Evolutionary conservation across 2,113 vertebrate species (phyloP).

Genomic region (Phaethon lepturus): DNA sequence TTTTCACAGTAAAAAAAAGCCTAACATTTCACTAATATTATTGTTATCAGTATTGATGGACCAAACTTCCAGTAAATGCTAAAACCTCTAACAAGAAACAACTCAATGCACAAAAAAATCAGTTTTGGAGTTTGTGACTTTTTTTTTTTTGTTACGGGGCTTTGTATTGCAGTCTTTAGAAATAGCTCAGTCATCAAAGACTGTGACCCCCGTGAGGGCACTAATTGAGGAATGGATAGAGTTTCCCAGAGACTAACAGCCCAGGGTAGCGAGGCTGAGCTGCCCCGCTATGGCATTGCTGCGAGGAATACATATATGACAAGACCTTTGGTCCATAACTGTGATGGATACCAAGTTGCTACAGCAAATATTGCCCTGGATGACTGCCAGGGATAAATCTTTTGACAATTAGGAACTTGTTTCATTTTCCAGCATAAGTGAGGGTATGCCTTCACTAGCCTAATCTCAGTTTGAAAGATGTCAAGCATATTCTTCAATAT

Average conservation of each 20-base stretch:
- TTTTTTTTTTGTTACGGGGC: neutral
- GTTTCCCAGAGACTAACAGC: conserved; percentile 24
- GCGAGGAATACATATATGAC: neutral
- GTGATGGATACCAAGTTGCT: conserved; percentile 66
- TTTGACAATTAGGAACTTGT: conserved; percentile 61
- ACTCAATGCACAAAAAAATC: neutral
- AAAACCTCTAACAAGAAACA: neutral
- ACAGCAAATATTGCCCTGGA: conserved; percentile 68
- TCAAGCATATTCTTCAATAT: conserved; percentile 24
- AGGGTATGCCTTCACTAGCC: neutral
- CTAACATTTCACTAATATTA: neutral
- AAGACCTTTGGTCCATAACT: conserved; percentile 36
- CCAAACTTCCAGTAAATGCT: neutral
- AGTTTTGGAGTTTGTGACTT: neutral
- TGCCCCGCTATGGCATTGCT: neutral
- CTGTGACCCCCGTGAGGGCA: neutral
- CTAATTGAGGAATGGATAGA: conserved; percentile 26
- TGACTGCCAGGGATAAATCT: conserved; percentile 63
- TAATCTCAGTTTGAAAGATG: conserved; percentile 55
- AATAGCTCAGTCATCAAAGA: conserved; percentile 28
- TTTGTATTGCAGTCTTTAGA: neutral
- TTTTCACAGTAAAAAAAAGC: neutral
- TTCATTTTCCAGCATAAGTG: conserved; percentile 25
- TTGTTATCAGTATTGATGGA: neutral
- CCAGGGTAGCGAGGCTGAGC: neutral